A percentile compares a stretch with the other conserved stretches of the same genome.
These are phyloP conservation scores for Leptinotarsa haldemani DNA, from an alignment of 2,888 invertebrate genomes.

Conservation along the genomic window DNA sequence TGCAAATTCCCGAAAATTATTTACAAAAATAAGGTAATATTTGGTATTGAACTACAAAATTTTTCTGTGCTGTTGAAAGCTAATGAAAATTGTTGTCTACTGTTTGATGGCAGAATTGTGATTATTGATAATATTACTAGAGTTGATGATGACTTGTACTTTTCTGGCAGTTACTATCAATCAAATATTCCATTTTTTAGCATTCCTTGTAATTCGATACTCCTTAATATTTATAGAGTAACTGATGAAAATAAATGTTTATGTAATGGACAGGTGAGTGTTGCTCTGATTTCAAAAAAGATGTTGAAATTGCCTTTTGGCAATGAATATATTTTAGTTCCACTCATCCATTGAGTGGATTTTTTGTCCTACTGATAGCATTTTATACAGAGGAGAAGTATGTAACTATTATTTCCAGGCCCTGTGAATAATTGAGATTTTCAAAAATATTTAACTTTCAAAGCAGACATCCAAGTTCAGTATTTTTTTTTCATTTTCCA, in stretches of 20 bases:
- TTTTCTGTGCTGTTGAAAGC: conserved; percentile 17
- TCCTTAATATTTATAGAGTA: conserved; percentile 19
- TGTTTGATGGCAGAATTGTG: conserved; percentile 26
- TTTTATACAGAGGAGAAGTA: neutral
- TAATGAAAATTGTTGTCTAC: conserved; percentile 22
- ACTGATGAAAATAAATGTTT: conserved; percentile 16
- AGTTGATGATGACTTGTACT: conserved; percentile 19
- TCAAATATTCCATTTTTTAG: conserved; percentile 14
- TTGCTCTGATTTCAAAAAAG: conserved; percentile 7
- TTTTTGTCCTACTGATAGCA: neutral
- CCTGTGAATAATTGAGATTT: neutral
- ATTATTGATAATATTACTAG: conserved; percentile 23
- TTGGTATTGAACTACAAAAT: conserved; percentile 20
- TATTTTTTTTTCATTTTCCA: too few relatives aligned
- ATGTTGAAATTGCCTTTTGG: conserved; percentile 19
- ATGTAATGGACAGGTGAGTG: conserved; percentile 14
- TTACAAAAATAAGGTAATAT: conserved; percentile 21
- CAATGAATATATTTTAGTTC: conserved; percentile 15
- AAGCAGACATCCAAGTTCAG: too few relatives aligned
- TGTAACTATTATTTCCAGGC: conserved; percentile 4
- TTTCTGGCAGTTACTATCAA: conserved; percentile 16
- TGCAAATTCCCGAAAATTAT: conserved; percentile 12
- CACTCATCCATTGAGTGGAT: conserved; percentile 5
- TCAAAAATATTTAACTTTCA: neutral
- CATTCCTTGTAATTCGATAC: conserved; percentile 18